Evolutionary conservation across 2,888 invertebrate species (phyloP).

Genomic region (Drosophila parthenogenetica): DNA sequence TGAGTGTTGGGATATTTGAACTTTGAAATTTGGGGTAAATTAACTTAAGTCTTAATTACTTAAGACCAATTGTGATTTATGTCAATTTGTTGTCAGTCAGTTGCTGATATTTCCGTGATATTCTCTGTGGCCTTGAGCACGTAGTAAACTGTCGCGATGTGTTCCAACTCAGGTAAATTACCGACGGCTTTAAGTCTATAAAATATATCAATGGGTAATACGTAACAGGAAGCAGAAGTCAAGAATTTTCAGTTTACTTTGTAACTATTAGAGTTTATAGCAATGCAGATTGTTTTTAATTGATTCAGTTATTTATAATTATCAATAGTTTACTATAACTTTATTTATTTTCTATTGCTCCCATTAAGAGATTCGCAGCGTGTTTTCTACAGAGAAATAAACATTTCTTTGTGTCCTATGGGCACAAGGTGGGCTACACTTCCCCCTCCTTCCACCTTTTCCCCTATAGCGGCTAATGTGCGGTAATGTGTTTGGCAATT

Average conservation of each 20-base stretch:
- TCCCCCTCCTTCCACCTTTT: background rate
- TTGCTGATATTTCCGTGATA: slow-evolving; percentile 1
- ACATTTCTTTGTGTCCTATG: slow-evolving; percentile 2
- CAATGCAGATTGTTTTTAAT: no score
- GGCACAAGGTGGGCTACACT: background rate
- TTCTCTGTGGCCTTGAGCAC: slow-evolving; percentile 12
- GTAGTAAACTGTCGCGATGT: slow-evolving; percentile 21
- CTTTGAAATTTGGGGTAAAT: background rate
- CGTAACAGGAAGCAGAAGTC: background rate
- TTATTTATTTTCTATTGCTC: no score
- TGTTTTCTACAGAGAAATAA: no score
- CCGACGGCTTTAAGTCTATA: slow-evolving; percentile 14
- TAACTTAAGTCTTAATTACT: background rate
- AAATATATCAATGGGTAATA: background rate
- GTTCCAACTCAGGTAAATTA: slow-evolving; percentile 6
- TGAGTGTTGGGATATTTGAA: background rate
- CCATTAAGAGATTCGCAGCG: no score
- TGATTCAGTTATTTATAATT: no score
- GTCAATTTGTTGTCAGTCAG: slow-evolving; percentile 1
- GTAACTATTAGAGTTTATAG: background rate
- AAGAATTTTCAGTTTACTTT: background rate
- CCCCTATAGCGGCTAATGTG: slow-evolving; percentile 59
- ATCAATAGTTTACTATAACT: no score
- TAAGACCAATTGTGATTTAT: slow-evolving; percentile 3
- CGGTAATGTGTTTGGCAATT: slow-evolving; percentile 77